These are phyloP conservation scores for Polydesmus complanatus DNA, from an alignment of 2,888 invertebrate species.

Conservation along the genomic window DNA sequence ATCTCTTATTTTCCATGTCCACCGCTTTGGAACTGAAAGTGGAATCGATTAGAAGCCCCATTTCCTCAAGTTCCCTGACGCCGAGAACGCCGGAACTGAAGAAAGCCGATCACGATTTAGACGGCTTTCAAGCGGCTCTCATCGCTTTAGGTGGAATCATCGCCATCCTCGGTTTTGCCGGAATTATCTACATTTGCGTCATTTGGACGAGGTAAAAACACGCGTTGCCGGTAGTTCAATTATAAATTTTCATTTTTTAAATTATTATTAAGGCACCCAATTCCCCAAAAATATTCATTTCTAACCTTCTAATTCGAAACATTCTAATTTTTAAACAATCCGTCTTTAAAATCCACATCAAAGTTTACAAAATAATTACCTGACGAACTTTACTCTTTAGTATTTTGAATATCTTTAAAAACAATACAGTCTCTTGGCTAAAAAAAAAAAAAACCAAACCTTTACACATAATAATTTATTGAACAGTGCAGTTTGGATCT, in stretches of 20 bases:
- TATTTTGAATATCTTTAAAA: no score
- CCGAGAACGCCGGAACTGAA: not conserved
- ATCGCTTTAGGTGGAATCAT: slow-evolving; percentile 82
- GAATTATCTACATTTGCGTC: slow-evolving; percentile 82
- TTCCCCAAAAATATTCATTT: slow-evolving; percentile 7
- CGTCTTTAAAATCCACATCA: no score
- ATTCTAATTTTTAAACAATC: slow-evolving; percentile 5
- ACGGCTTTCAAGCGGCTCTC: slow-evolving; percentile 68
- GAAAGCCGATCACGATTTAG: slow-evolving; percentile 23
- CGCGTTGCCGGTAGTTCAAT: no score
- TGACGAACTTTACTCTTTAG: not conserved
- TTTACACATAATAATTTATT: no score
- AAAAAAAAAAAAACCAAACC: no score
- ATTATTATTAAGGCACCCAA: not conserved
- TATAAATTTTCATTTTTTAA: slow-evolving; percentile 26
- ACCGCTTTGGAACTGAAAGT: slow-evolving; percentile 52
- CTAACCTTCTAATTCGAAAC: slow-evolving; percentile 11
- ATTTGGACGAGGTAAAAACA: slow-evolving; percentile 91
- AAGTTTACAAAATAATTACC: slow-evolving; percentile 5
- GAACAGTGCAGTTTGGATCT: no score
- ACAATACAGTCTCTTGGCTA: no score
- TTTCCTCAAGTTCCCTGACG: slow-evolving; percentile 8
- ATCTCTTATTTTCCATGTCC: slow-evolving; percentile 44
- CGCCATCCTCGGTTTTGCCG: slow-evolving; percentile 67
- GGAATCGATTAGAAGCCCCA: slow-evolving; percentile 48